These are phyloP conservation scores for Phocides pigmalion DNA, from an alignment of 1,140 invertebrate genomes.

Conservation along the genomic window DNA sequence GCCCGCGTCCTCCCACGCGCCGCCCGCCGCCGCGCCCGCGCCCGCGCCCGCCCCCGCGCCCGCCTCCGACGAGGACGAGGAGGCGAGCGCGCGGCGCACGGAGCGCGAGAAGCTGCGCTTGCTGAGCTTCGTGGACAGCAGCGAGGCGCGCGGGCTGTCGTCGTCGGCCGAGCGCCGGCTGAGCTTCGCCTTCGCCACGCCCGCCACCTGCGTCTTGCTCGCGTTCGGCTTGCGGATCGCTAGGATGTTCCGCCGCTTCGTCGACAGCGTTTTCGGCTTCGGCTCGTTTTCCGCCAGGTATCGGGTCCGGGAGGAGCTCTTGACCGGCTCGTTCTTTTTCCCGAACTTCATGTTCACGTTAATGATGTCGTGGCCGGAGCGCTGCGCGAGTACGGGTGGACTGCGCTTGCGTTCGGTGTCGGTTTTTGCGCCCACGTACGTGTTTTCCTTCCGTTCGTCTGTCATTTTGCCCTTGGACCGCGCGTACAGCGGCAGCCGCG, in stretches of 20 bases:
- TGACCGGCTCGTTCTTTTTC: slow-evolving; percentile 67
- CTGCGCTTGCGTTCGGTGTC: slow-evolving; percentile 60
- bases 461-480: slow-evolving; percentile 69
- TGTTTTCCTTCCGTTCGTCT: slow-evolving; percentile 76
- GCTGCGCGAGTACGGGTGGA: slow-evolving; percentile 58
- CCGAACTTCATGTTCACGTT: slow-evolving; percentile 62
- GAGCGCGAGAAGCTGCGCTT: slow-evolving; percentile 58
- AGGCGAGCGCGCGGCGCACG: slow-evolving; percentile 50
- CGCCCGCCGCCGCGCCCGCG: slow-evolving; percentile 55
- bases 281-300: slow-evolving; percentile 68
- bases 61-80: slow-evolving; percentile 50
- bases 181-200: slow-evolving; percentile 54
- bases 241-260: slow-evolving; percentile 67
- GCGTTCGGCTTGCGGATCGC: slow-evolving; percentile 71
- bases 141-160: slow-evolving; percentile 49
- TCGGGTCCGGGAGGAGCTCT: slow-evolving; percentile 54
- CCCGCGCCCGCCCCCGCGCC: slow-evolving; percentile 43
- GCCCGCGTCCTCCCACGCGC: slow-evolving; percentile 36
- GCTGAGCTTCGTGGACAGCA: slow-evolving; percentile 50
- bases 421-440: slow-evolving; percentile 64
- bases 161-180: slow-evolving; percentile 59
- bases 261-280: slow-evolving; percentile 64
- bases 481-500: slow-evolving; percentile 62
- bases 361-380: slow-evolving; percentile 64
- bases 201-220: slow-evolving; percentile 54